These are phyloP conservation scores for Sarotherodon lohbergeri DNA, from an alignment of 2,113 vertebrate genomes.

Conservation along the genomic window DNA sequence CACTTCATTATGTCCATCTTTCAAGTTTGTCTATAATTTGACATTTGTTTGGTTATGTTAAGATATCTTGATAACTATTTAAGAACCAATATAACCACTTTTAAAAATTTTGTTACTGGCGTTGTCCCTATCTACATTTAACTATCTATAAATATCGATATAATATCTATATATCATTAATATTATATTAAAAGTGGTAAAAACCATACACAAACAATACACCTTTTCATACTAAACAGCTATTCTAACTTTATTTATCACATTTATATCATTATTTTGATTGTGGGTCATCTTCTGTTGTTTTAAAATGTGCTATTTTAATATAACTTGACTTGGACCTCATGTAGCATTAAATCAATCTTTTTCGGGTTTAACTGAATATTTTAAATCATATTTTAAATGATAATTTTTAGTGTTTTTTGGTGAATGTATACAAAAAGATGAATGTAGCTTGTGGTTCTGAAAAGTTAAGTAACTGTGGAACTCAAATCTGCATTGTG, in stretches of 20 bases:
- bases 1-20: background rate
- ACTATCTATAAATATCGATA: background rate
- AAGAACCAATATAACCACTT: background rate
- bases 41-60: background rate
- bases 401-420: too few species aligned
- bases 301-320: background rate
- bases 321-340: background rate
- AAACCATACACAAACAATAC: background rate
- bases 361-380: background rate
- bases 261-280: background rate
- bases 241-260: background rate
- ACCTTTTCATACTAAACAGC: background rate
- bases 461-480: background rate
- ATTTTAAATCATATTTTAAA: too few species aligned
- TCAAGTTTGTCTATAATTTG: background rate
- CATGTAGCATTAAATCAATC: background rate
- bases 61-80: background rate
- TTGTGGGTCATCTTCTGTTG: background rate
- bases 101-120: background rate
- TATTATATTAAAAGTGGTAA: background rate
- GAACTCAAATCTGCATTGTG: too few species aligned
- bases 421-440: too few species aligned
- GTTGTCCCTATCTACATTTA: background rate
- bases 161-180: rapidly evolving
- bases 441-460: too few species aligned